Conservation (phyloP, 2,113 vertebrate species). For the Misgurnus mizolepis region DNA sequence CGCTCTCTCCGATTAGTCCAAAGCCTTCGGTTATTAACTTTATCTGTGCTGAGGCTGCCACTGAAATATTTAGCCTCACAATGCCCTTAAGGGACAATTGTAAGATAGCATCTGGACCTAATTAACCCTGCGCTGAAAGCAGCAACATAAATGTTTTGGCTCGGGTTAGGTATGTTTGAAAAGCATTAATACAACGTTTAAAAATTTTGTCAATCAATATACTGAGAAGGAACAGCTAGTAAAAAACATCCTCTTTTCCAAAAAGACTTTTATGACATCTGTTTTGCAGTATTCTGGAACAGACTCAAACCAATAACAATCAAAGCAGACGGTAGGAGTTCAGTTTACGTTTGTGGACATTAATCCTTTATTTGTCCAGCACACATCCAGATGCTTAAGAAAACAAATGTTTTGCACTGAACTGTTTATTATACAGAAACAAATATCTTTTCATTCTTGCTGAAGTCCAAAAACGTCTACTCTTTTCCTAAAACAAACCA, state of each 20-base stretch:
- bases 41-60: conserved; percentile 69
- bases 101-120: conserved; percentile 64
- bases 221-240: conserved; percentile 8
- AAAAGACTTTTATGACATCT: not conserved
- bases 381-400: conserved; percentile 18
- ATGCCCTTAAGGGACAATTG: conserved; percentile 56
- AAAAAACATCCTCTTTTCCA: not conserved
- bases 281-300: not conserved
- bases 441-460: conserved; percentile 28
- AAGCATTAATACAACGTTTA: not conserved
- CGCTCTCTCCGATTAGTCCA: conserved; percentile 63
- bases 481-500: conserved; percentile 50
- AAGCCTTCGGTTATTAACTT: conserved; percentile 68
- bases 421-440: conserved; percentile 44
- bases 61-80: conserved; percentile 69
- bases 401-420: conserved; percentile 52
- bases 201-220: not conserved
- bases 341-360: conserved; percentile 41
- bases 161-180: conserved; percentile 26
- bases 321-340: conserved; percentile 20
- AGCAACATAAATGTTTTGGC: conserved; percentile 26
- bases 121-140: conserved; percentile 55
- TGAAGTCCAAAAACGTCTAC: conserved; percentile 41
- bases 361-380: conserved; percentile 5
- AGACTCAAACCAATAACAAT: conserved; percentile 17